phyloP scores from a whole-genome alignment of 2,888 invertebrate genomes.

The Pristionchus japonicus region DNA sequence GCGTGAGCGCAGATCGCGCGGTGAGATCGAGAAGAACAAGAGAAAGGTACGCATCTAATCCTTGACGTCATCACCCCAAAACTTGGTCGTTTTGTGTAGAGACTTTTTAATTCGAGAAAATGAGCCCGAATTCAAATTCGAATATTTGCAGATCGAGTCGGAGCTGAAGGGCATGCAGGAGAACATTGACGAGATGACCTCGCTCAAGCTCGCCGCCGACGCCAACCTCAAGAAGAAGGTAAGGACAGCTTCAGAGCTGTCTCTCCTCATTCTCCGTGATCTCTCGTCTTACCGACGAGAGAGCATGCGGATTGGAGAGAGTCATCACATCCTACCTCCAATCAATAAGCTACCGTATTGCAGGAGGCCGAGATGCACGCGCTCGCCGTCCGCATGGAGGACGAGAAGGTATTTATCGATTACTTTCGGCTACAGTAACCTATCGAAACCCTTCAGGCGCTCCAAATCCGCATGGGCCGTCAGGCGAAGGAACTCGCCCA shows the following conservation, averaged over 20 bases:
- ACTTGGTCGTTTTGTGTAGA: neutral
- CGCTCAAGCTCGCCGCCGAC: constrained; percentile 60
- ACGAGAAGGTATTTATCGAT: constrained; percentile 83
- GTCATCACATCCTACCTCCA: constrained; percentile 40
- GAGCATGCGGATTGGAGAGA: neutral
- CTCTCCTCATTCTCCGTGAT: neutral
- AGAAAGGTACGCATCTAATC: constrained; percentile 67
- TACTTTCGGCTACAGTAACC: neutral
- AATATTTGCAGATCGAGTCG: constrained; percentile 61
- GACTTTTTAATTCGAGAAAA: neutral
- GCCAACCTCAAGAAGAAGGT: constrained; percentile 47
- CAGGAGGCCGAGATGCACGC: constrained; percentile 95
- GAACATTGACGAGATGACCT: constrained; percentile 71
- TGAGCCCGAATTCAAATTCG: neutral
- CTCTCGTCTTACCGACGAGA: constrained; percentile 67
- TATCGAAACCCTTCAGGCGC: constrained; percentile 56
- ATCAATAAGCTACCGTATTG: no score
- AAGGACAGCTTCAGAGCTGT: no score
- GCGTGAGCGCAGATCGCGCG: constrained; percentile 72
- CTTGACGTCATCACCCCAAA: neutral
- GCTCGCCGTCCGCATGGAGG: constrained; percentile 95
- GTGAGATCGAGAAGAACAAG: constrained; percentile 74
- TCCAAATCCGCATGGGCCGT: constrained; percentile 46
- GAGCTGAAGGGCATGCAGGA: constrained; percentile 75
- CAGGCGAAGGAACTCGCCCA: constrained; percentile 58